Evolutionary conservation across 2,113 vertebrate species (phyloP).

Genomic region (Mustela nigripes): DNA sequence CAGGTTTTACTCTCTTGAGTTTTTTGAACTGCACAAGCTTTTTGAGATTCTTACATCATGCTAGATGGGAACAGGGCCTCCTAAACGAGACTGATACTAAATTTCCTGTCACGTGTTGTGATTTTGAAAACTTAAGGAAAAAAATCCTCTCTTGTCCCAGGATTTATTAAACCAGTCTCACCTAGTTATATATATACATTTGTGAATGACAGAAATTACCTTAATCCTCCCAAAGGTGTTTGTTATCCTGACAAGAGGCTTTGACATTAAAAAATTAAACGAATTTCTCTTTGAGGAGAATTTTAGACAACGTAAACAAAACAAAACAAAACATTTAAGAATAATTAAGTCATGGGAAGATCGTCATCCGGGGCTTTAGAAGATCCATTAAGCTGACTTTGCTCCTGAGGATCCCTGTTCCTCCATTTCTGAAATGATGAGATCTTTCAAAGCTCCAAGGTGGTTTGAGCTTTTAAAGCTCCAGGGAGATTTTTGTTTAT

Average conservation of each 20-base stretch:
- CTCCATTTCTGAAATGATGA: conserved; percentile 1
- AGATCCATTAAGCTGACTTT: not conserved
- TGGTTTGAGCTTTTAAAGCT: conserved; percentile 3
- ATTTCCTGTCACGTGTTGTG: not conserved
- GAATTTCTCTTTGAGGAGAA: not conserved
- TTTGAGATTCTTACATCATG: not conserved
- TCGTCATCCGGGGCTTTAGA: not conserved
- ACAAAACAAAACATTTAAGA: not conserved
- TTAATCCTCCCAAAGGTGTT: not conserved
- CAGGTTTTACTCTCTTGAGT: not conserved
- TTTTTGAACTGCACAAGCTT: not conserved
- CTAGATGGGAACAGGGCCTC: not conserved
- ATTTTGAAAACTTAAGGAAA: conserved; percentile 19
- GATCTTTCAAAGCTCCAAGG: conserved; percentile 22
- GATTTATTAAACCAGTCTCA: not conserved
- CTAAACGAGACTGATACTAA: not conserved
- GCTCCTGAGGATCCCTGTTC: not conserved
- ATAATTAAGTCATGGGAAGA: not conserved
- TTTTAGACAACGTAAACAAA: not conserved
- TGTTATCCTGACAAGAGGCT: not conserved
- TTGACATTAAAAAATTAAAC: conserved; percentile 12
- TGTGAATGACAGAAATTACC: not conserved
- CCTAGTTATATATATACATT: not conserved
- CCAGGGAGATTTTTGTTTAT: not conserved
- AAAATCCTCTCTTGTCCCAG: not conserved